Conservation (phyloP, 1,140 invertebrate species). For the Scaptomyza pallida region DNA sequence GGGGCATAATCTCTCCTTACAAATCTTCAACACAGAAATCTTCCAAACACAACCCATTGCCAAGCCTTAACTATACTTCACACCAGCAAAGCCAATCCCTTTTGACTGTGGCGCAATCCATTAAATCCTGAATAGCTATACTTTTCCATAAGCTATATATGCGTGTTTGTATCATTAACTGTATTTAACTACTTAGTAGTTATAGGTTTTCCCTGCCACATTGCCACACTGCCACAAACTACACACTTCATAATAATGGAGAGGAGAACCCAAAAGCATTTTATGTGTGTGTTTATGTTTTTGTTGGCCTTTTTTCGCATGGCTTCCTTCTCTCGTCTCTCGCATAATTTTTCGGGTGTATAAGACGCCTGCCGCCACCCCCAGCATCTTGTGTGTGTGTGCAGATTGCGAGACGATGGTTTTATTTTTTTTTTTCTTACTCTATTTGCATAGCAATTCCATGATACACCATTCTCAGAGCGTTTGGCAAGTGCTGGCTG, state of each 20-base stretch:
- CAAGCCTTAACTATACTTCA: too few relatives aligned
- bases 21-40: too few relatives aligned
- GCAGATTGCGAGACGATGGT: constrained; percentile 25
- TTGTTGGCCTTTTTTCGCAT: constrained; percentile 14
- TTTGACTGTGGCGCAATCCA: neutral
- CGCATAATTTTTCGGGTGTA: constrained; percentile 56
- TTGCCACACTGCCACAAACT: constrained; percentile 6
- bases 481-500: constrained; percentile 31
- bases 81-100: too few relatives aligned
- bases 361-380: constrained; percentile 16
- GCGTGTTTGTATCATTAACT: constrained; percentile 18
- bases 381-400: constrained; percentile 51
- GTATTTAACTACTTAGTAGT: constrained; percentile 8
- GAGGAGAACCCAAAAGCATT: neutral
- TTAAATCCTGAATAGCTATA: neutral
- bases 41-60: too few relatives aligned
- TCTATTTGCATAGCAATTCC: constrained; percentile 76
- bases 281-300: constrained; percentile 4
- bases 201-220: neutral
- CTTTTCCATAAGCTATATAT: neutral
- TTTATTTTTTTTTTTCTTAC: constrained; percentile 3
- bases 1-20: too few relatives aligned
- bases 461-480: constrained; percentile 61
- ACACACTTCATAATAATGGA: constrained; percentile 8
- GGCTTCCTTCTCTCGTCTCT: constrained; percentile 30